These are phyloP conservation scores for Brenthis hecate DNA, from an alignment of 2,888 invertebrate species.

Conservation along the genomic window DNA sequence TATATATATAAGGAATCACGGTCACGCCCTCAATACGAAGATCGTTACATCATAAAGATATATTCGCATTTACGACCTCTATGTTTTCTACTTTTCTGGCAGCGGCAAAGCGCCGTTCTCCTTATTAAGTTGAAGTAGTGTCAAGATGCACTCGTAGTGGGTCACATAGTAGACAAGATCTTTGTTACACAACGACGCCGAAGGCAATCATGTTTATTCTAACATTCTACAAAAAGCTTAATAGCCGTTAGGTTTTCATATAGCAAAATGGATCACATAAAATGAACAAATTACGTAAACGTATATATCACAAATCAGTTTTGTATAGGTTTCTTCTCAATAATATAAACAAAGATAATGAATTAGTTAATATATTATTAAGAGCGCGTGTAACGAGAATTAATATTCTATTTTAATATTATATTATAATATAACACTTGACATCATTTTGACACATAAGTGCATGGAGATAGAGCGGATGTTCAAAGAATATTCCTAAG, in stretches of 20 bases:
- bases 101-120: conserved; percentile 61
- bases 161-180: conserved; percentile 67
- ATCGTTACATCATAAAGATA: conserved; percentile 53
- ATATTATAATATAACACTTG: conserved; percentile 29
- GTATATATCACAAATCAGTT: not conserved
- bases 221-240: conserved; percentile 36
- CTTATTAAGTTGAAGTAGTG: conserved; percentile 72
- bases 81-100: conserved; percentile 43
- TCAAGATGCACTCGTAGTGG: conserved; percentile 66
- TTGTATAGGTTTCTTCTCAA: not conserved
- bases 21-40: conserved; percentile 42
- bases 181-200: conserved; percentile 50
- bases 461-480: conserved; percentile 28
- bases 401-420: conserved; percentile 15
- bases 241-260: conserved; percentile 25
- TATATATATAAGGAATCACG: conserved; percentile 17
- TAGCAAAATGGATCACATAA: not conserved
- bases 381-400: not conserved
- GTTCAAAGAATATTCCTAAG: conserved; percentile 35
- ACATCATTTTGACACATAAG: conserved; percentile 32
- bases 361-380: not conserved
- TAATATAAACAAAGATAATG: not conserved
- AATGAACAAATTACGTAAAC: not conserved
- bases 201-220: conserved; percentile 37
- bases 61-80: conserved; percentile 28